A percentile compares a stretch with the other conserved stretches of the same genome.
Conservation (phyloP, 2,113 vertebrate genomes). For the Siniperca chuatsi region DNA sequence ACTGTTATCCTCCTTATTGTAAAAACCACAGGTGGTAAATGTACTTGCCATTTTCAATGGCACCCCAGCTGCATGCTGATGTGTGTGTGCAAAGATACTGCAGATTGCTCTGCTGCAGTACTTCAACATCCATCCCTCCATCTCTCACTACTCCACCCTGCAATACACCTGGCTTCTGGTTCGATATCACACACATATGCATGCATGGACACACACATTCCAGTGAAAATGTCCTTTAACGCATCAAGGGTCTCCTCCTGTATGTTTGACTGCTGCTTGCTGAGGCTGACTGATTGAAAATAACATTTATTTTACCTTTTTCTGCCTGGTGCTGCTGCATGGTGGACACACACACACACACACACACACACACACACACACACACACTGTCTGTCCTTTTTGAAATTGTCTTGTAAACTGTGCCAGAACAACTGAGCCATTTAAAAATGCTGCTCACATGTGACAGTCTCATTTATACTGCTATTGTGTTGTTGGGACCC, state of each 20-base stretch:
- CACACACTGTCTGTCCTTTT: not conserved
- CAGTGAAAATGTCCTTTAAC: slow-evolving; percentile 46
- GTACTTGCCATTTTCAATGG: not conserved
- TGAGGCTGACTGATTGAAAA: slow-evolving; percentile 62
- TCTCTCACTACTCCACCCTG: slow-evolving; percentile 8
- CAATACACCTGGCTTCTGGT: slow-evolving; percentile 30
- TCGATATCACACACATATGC: not conserved
- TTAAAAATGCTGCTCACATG: not conserved
- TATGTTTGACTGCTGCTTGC: slow-evolving; percentile 37
- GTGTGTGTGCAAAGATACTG: not conserved
- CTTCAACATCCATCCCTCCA: slow-evolving; percentile 2
- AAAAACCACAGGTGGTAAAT: not conserved
- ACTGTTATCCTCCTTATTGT: not conserved
- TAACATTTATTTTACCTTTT: slow-evolving; percentile 52
- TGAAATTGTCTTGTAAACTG: not conserved
- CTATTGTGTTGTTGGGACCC: not conserved
- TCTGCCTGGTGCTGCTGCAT: slow-evolving; percentile 13
- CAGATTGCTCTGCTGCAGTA: slow-evolving; percentile 9
- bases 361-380: slow-evolving; percentile 18
- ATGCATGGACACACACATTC: not conserved
- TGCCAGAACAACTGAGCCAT: not conserved
- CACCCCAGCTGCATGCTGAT: slow-evolving; percentile 3
- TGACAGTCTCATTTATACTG: not conserved
- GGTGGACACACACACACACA: slow-evolving; percentile 11
- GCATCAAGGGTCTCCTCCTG: slow-evolving; percentile 46